Base-by-base conservation (phyloP, 2,113 vertebrate species). In the Urocolius indicus region DNA sequence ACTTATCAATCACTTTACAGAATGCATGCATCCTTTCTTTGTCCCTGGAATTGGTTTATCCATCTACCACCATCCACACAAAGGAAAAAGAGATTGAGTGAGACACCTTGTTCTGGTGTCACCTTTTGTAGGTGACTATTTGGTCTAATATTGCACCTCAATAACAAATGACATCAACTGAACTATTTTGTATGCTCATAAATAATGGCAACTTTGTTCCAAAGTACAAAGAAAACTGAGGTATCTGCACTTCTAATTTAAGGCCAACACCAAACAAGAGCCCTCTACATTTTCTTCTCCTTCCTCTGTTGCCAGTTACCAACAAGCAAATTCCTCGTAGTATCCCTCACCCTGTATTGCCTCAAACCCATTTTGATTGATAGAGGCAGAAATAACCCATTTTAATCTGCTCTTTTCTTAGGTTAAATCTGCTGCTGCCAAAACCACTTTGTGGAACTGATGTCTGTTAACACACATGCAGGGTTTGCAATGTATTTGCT, bases 391-490 rank as follows among this genome's bases (percentile, higher is more conserved):
- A 54, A 2, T 0, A 15, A 66, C 83, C 67, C 67, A 45, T 83
- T 90, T 93, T 14, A 45, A 86, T n/a, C 30, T n/a, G n/a, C 34
- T 54, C 13, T 71, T 38, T 73, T 59, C 94, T 90, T 30, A 54
- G 59, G 58, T 77, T 67, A 38, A 34, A 80, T 6, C 61, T 82
- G n/a, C 54, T 29, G 84, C 30, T 80, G 90, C 75, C 0, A 3
- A 96, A 96, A 96, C 95, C 91, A 48, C 89, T 61, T 49, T 91
- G 97, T 93, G 96, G 94, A 96, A 92, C 34, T 58, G 80, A 58
- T 69, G 93, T 95, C 94, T 49, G 77, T 85, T 92, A 85, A 84
- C 26, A 69, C 4, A 57, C 95, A 94, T 1, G 13, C 78, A 10
- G 5, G 52, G 62, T 83, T 90, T 55, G 78, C 58, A 94, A 88